Base-by-base conservation (phyloP, 2,888 invertebrate species). In the Arctia plantaginis region DNA sequence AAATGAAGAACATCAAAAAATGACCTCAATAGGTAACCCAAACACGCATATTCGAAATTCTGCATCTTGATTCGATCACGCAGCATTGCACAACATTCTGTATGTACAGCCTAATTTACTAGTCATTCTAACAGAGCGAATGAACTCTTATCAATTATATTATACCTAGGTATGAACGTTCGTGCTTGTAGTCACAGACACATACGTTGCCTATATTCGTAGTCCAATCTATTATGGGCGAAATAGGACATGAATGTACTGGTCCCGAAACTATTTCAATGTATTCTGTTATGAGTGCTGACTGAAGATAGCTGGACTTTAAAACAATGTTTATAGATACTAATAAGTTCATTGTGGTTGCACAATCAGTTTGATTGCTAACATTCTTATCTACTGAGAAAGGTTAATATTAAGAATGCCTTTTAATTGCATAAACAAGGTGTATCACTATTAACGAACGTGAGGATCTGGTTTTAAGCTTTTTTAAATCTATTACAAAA, bases 21-120 rank as follows among this genome's bases (percentile, higher is more conserved):
- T 39, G 59, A 44, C 62, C 30, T 62, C 30, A 30, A 39, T 59
- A 27, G 27, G 18, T 15, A 69, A 39, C 66, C 23, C 30, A 44
- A 59, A 23, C 20, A 33, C 13, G 41, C 8, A 12, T n/a, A n/a
- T 62, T 41, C 3, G 30, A 44, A 64, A 30, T 44, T 64, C 41
- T 51, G 59, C 41, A 69, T 30, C 39, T 62, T 68, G 27, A 30
- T 51, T 82, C 66, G 77, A 80, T 80, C 83, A 82, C 87, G 85
- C 84, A 86, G 83, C 72, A 80, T 90, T 89, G 83, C 86, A 86
- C 80, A 90, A 90, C 77, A 86, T 89, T 86, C 87, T 88, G 89
- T 80, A 80, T 83, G 76, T 85, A 86, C 74, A 81, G 70, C 81
- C 82, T 86, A 84, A 82, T 78, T 77, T 71, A 62, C 18, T 78